Evolutionary conservation across 2,797 vertebrate species (phyloP), one percentile per base, ranked within the genome.

Genomic region (Numenius phaeopus): DNA sequence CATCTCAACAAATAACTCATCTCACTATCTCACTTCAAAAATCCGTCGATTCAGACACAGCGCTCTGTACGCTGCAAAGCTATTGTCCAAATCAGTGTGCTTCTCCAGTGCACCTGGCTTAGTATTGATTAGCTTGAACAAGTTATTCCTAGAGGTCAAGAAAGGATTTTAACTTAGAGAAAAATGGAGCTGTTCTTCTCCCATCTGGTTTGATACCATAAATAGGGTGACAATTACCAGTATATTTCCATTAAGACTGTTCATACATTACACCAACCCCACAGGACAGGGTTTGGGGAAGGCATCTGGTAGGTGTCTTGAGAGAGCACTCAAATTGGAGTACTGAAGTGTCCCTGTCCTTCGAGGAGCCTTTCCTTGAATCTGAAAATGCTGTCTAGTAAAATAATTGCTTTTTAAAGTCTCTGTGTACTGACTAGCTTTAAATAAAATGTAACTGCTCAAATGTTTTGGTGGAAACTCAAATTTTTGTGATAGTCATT

Each of bases 11-110:
- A 70, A 62, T 50, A 89, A 14, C 18, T 72, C 15, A 5, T 32
- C 50, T 83, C 29, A n/a, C 6, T 49, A 5, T 64, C 32, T 72
- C 24, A 10, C 17, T 62, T 70, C 5, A 29, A 1, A 86, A 52
- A 52, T 16, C 23, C 15, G 76, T 34, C 5, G 0, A 30, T 87
- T 66, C 50, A 4, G 1, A 5, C 37, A 20, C 14, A 14, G 32
- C 2, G 19, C 19, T 80, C 32, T 46, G n/a, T 39, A 11, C 0
- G 0, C 32, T 1, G 1, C 40, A 71, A 70, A 73, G 42, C 70
- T 79, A 46, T 54, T 59, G 50, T 50, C 46, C 39, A 39, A 30
- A 37, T 50, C 37, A 18, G 30, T 11, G 49, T 57, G 52, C 24
- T 87, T 57, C 57, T 89, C 29, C 39, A 47, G 70, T 66, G 23